phyloP scores from a whole-genome alignment of 1,140 invertebrate genomes.

The Drosophila arawakana region DNA sequence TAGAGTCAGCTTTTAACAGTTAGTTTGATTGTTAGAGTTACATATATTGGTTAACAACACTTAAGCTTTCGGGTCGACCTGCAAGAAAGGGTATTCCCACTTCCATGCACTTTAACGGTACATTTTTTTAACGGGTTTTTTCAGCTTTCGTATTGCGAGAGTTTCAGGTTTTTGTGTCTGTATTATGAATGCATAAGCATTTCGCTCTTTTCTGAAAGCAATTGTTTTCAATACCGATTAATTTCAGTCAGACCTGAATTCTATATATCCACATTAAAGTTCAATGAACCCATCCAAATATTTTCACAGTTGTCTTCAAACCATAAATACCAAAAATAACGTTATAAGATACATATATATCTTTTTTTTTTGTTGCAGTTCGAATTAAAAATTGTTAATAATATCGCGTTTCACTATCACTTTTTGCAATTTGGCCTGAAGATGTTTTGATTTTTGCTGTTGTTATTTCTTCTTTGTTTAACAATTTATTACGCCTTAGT shows the following conservation, averaged over 20 bases:
- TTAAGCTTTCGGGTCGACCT: too few relatives aligned
- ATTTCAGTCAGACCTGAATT: background rate
- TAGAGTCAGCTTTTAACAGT: too few relatives aligned
- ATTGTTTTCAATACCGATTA: constrained; percentile 22
- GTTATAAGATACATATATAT: constrained; percentile 7
- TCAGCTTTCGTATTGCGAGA: constrained; percentile 9
- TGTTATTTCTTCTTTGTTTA: constrained; percentile 28
- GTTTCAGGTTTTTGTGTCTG: constrained; percentile 11
- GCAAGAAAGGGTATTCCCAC: constrained; percentile 9
- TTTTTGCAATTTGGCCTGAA: constrained; percentile 52
- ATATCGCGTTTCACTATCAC: constrained; percentile 36
- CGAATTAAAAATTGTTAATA: constrained; percentile 29
- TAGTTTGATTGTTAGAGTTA: too few relatives aligned
- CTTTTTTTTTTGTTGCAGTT: background rate
- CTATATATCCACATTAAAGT: constrained; percentile 19
- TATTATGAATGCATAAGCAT: constrained; percentile 14
- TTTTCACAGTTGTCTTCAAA: background rate
- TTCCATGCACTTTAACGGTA: constrained; percentile 2
- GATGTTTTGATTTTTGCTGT: constrained; percentile 28
- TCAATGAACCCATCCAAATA: constrained; percentile 50
- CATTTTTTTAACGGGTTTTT: background rate
- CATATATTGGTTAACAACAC: too few relatives aligned
- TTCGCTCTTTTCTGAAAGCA: constrained; percentile 19
- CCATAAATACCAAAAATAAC: background rate
- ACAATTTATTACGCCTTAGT: constrained; percentile 49